Conservation (phyloP, 2,888 invertebrate species). For the Nysson spinosus region DNA sequence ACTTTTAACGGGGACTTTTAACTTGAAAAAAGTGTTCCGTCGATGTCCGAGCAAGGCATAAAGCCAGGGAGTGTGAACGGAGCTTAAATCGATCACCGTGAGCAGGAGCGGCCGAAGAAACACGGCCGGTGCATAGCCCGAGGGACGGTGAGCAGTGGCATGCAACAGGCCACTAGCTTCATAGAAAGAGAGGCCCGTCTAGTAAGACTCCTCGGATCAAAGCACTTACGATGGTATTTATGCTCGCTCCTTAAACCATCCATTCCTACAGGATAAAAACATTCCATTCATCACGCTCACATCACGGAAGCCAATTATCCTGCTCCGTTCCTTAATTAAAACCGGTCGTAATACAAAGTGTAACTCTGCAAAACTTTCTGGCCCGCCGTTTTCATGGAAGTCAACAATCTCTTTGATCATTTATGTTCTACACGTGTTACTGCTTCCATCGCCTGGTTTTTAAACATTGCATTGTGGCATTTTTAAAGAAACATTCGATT, state of each 20-base stretch:
- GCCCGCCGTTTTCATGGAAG: neutral
- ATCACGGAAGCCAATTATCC: slow-evolving; percentile 56
- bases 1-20: too few species aligned
- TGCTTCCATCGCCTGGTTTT: too few species aligned
- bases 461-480: too few species aligned
- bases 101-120: slow-evolving; percentile 56
- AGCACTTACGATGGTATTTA: slow-evolving; percentile 55
- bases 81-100: slow-evolving; percentile 60
- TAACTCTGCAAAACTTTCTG: slow-evolving; percentile 34
- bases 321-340: slow-evolving; percentile 55
- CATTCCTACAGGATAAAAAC: slow-evolving; percentile 54
- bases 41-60: slow-evolving; percentile 15
- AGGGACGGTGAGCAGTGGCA: slow-evolving; percentile 51
- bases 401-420: too few species aligned
- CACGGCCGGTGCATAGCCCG: slow-evolving; percentile 57
- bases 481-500: too few species aligned
- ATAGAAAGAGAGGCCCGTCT: slow-evolving; percentile 43
- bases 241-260: slow-evolving; percentile 46
- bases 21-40: slow-evolving; percentile 32
- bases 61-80: slow-evolving; percentile 43
- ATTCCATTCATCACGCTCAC: slow-evolving; percentile 47
- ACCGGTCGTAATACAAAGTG: slow-evolving; percentile 38
- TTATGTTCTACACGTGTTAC: too few species aligned
- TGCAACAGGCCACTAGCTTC: slow-evolving; percentile 62
- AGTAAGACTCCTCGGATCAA: slow-evolving; percentile 51